Conservation (phyloP, 2,797 vertebrate genomes). For the Rhinogobio ventralis region DNA sequence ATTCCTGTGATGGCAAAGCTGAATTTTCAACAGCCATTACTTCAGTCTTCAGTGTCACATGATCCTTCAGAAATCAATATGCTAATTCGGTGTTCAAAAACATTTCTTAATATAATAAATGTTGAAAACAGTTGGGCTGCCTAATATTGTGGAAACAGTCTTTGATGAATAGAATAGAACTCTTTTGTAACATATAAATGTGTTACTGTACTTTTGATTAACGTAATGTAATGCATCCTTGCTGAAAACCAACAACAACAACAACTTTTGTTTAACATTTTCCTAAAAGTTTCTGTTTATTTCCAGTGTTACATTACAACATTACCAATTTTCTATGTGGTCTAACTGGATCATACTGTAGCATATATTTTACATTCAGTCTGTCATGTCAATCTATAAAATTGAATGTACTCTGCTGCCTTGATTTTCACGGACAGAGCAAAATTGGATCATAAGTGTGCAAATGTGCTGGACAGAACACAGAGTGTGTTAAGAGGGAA, state of each 20-base stretch:
- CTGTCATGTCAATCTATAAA: constrained; percentile 4
- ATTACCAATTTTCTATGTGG: not conserved
- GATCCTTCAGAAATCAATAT: not conserved
- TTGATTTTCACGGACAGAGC: constrained; percentile 9
- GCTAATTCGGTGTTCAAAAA: too few relatives aligned
- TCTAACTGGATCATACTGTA: not conserved
- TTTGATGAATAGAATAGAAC: too few relatives aligned
- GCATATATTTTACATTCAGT: not conserved
- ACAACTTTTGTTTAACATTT: not conserved
- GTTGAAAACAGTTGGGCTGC: too few relatives aligned
- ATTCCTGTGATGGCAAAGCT: too few relatives aligned
- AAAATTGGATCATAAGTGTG: constrained; percentile 9
- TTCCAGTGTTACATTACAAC: not conserved
- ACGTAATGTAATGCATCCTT: not conserved
- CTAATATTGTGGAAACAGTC: too few relatives aligned
- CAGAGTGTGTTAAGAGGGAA: constrained; percentile 24
- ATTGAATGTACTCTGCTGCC: not conserved
- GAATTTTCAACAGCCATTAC: too few relatives aligned
- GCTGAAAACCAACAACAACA: not conserved
- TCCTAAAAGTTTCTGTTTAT: not conserved
- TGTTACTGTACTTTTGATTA: not conserved
- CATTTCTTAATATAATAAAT: too few relatives aligned
- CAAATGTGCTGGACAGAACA: constrained; percentile 24
- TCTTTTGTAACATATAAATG: not conserved
- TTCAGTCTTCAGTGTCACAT: not conserved